Base-by-base conservation (phyloP, 1,140 invertebrate genomes). In the Batillaria attramentaria region DNA sequence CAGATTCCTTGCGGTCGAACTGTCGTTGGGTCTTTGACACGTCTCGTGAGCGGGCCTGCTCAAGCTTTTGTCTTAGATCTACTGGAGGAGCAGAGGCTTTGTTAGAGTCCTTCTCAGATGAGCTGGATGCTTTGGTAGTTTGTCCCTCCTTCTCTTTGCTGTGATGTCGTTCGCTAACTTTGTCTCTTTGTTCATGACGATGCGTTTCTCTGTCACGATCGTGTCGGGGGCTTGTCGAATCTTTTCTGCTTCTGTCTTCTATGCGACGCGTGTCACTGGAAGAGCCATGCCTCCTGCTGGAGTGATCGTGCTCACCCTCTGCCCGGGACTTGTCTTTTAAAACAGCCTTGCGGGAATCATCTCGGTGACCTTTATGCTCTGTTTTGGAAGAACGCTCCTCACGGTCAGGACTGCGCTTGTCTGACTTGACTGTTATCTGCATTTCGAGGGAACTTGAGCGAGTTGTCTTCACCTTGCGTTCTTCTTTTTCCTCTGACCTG, bases 1-100 rank as follows among this genome's bases (percentile, higher is more conserved):
- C 76, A 2, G 88, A 89, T 31, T 88, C 81, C 76, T 89, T 89
- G n/a, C 88, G 80, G 37, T 86, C 84, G 31, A 81, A 16, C 18
- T 81, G 28, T 57, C 68, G 69, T 37, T 79, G 65, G 31, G 79
- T 78, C 43, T 80, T 80, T 28, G 72, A 42, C 72, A 74, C 74
- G 16, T 80, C 80, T 68, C 50, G 66, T 1, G 20, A 3, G 35
- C 72, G 42, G 28, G 42, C 16, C n/a, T 74, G 66, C 43, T 82
- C 78, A 3, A 82, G 68, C 31, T 79, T 73, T 3, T 79, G 78
- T 3, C 81, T 39, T 10, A 78, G 41, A 46, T 77, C 77, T 66
- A 79, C 79, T 3, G 73, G 54, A 5, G 54, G 39, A 28, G 72
- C 41, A 39, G 65, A 65, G 33, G 20, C 50, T n/a, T 54, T 43